A percentile compares a stretch with the other conserved stretches of the same genome.
phyloP scores from a whole-genome alignment of 1,140 invertebrate genomes.

The Kradibia gibbosae region DNA sequence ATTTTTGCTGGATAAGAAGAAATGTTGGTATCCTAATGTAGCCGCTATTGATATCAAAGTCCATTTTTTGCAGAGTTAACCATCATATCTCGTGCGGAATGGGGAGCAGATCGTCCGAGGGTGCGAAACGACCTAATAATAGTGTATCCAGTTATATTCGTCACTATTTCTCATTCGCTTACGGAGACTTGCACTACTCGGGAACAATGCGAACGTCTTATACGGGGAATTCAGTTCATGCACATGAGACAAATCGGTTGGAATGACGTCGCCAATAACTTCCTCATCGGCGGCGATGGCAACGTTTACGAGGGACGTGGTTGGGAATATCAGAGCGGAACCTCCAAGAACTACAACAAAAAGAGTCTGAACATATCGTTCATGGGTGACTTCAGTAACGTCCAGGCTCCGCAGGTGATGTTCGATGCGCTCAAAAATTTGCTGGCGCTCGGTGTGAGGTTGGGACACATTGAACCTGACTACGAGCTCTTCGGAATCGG shows the following conservation, averaged over 20 bases:
- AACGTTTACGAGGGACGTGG: constrained; percentile 83
- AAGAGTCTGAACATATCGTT: constrained; percentile 83
- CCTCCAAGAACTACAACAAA: constrained; percentile 80
- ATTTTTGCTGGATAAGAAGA: no score
- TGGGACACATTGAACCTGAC: background rate
- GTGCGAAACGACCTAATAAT: constrained; percentile 67
- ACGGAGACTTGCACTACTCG: constrained; percentile 71
- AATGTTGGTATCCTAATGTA: no score
- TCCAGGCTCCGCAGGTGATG: constrained; percentile 64
- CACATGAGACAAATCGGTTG: constrained; percentile 80
- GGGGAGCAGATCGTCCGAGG: constrained; percentile 76
- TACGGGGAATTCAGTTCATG: constrained; percentile 79
- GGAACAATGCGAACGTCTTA: constrained; percentile 70
- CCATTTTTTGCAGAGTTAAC: no score
- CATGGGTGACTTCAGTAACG: constrained; percentile 67
- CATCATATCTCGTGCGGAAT: constrained; percentile 75
- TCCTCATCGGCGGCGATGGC: constrained; percentile 86
- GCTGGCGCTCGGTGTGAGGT: constrained; percentile 68
- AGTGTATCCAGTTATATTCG: constrained; percentile 78
- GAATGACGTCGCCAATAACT: constrained; percentile 83
- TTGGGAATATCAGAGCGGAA: constrained; percentile 81
- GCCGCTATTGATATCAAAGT: no score
- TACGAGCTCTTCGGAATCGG: background rate
- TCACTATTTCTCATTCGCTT: constrained; percentile 84
- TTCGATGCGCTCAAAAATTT: constrained; percentile 75